Evolutionary conservation across 2,113 vertebrate genomes (phyloP), one percentile per base, ranked within the genome.

Genomic region (Chinchilla lanigera): DNA sequence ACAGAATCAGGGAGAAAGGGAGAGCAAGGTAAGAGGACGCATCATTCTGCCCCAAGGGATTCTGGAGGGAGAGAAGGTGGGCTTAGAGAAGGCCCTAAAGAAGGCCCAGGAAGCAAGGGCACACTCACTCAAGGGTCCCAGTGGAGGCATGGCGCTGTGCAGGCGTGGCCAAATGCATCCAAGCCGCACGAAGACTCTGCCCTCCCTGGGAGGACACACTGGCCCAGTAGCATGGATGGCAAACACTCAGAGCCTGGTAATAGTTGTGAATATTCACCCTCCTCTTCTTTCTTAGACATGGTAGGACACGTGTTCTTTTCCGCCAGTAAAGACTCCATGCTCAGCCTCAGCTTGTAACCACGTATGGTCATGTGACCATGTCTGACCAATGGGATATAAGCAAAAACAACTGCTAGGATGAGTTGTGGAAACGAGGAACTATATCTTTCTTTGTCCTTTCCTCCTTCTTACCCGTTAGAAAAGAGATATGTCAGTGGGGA

Each of bases 1-100:
- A 63, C 60, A 85, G n/a, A 89, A 87, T 85, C 44, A 93, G 81
- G 93, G 38, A 90, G 56, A 97, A 71, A 85, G 63, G 33, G 33
- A 30, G 58, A 38, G n/a, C 12, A 4, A 50, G 26, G 12, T 16
- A 50, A 87, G 50, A 67, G 14, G 35, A 80, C 77, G 81, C 85
- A 19, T 67, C 86, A 88, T 89, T 85, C 60, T 83, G 19, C 65
- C 69, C 60, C 22, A 14, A 13, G 44, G 86, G 75, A 65, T 96
- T 80, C 67, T 78, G 2, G 28, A 56, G 19, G 6, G 52, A 44
- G 24, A 83, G n/a, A 16, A 28, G 24, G 41, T 63, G 3, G 84
- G 4, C 20, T 75, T 69, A 14, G 0, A 90, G 38, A 33, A 96
- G 60, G 92, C 19, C 38, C 44, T 56, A 35, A 77, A 69, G 22